These are phyloP conservation scores for Empis livida DNA, from an alignment of 2,888 invertebrate species.

Conservation along the genomic window DNA sequence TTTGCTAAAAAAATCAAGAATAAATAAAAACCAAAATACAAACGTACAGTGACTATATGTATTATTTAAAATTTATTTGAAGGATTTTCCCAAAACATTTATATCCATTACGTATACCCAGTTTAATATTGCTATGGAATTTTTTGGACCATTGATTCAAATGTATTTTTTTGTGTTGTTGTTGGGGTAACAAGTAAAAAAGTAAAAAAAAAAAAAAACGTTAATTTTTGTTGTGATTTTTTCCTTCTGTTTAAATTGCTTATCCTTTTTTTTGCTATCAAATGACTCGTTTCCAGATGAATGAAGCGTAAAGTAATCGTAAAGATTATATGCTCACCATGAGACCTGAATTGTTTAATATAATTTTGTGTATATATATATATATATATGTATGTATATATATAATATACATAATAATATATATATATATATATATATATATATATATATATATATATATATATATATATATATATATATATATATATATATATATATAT, in stretches of 20 bases:
- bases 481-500: background rate
- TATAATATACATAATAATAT: background rate
- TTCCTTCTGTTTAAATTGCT: background rate
- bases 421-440: background rate
- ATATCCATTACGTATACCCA: no score
- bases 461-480: background rate
- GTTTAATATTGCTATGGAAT: conserved; percentile 2
- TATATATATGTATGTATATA: background rate
- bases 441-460: background rate
- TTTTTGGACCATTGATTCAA: conserved; percentile 3
- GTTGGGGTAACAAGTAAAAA: background rate
- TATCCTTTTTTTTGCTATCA: conserved; percentile 1
- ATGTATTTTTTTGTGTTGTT: background rate
- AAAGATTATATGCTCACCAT: no score
- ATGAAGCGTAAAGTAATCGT: conserved; percentile 6
- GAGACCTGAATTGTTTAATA: no score
- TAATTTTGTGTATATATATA: background rate
- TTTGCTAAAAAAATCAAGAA: background rate
- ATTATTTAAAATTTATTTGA: no score
- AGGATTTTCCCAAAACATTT: no score
- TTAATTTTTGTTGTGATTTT: background rate
- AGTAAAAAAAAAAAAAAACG: background rate
- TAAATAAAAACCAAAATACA: background rate
- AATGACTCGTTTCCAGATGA: conserved; percentile 9
- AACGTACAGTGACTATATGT: no score